Evolutionary conservation across 64 coral and sea anemone species (phyloP).

Genomic region (Dendronephthya gigantea): DNA sequence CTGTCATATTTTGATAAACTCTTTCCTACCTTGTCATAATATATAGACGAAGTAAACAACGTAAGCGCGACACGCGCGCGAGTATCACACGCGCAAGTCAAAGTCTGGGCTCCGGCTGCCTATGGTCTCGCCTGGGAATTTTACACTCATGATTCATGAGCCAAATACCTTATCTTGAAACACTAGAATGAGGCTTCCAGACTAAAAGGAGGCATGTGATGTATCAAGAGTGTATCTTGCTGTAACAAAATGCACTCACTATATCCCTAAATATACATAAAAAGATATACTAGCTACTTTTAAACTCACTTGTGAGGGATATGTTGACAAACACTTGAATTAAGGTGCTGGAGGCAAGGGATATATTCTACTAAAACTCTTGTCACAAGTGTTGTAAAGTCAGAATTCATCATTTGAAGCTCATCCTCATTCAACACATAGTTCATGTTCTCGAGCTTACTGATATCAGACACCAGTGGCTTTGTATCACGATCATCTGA

Average conservation of each 20-base stretch:
- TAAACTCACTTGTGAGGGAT: neutral
- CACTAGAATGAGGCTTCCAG: too few relatives aligned
- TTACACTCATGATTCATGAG: too few relatives aligned
- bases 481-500: slow-evolving; percentile 34
- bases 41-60: too few relatives aligned
- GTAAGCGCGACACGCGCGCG: too few relatives aligned
- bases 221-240: neutral
- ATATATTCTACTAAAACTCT: slow-evolving; percentile 29
- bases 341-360: neutral
- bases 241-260: neutral
- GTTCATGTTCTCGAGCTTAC: slow-evolving; percentile 32
- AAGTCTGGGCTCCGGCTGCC: too few relatives aligned
- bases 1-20: too few relatives aligned
- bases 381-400: slow-evolving; percentile 27
- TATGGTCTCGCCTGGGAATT: too few relatives aligned
- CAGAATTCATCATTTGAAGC: slow-evolving; percentile 18
- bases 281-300: neutral
- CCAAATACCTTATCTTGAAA: too few relatives aligned
- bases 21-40: too few relatives aligned
- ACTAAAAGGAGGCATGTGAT: too few relatives aligned
- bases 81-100: too few relatives aligned
- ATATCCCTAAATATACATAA: too few relatives aligned
- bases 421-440: slow-evolving; percentile 28
- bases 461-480: slow-evolving; percentile 18
- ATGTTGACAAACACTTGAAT: neutral